phyloP scores from a whole-genome alignment of 2,888 invertebrate genomes.

The Sinohyriopsis cumingii region DNA sequence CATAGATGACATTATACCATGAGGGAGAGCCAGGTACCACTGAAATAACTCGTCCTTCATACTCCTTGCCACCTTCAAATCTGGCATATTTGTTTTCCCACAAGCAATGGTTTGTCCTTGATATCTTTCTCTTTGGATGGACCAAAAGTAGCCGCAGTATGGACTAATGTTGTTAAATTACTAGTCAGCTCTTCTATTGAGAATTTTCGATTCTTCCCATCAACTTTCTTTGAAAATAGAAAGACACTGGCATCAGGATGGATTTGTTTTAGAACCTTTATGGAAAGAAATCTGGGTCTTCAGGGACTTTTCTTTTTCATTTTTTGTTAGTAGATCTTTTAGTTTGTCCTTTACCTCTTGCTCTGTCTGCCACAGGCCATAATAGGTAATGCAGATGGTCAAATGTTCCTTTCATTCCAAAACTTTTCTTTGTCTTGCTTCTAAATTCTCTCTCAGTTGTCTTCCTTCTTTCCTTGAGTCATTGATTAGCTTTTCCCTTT shows the following conservation, averaged over 20 bases:
- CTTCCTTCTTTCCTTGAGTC: slow-evolving; percentile 21
- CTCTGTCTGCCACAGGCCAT: slow-evolving; percentile 35
- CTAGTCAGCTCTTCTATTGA: slow-evolving; percentile 11
- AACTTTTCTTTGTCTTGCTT: slow-evolving; percentile 20
- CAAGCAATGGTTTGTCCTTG: slow-evolving; percentile 15
- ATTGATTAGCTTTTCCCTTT: slow-evolving; percentile 18
- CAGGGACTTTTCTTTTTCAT: slow-evolving; percentile 16
- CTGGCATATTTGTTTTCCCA: slow-evolving; percentile 8
- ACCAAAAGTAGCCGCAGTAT: slow-evolving; percentile 3
- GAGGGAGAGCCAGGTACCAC: too few relatives aligned
- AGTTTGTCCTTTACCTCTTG: slow-evolving; percentile 26
- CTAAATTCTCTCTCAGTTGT: slow-evolving; percentile 17
- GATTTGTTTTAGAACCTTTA: slow-evolving; percentile 22
- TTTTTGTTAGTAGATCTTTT: slow-evolving; percentile 6
- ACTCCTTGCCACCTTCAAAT: too few relatives aligned
- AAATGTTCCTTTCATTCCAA: slow-evolving; percentile 23
- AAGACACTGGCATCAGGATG: slow-evolving; percentile 15
- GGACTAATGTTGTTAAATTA: slow-evolving; percentile 8
- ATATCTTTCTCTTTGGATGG: slow-evolving; percentile 6
- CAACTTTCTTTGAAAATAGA: slow-evolving; percentile 13
- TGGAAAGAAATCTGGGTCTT: slow-evolving; percentile 23
- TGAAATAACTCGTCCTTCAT: too few relatives aligned
- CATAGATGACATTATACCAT: too few relatives aligned
- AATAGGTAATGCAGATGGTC: slow-evolving; percentile 30
- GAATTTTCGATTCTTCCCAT: slow-evolving; percentile 16